Percentiles rank a stretch among this genome's conserved stretches.
These are phyloP conservation scores for Popillia japonica DNA, from an alignment of 1,140 invertebrate genomes.

Conservation along the genomic window DNA sequence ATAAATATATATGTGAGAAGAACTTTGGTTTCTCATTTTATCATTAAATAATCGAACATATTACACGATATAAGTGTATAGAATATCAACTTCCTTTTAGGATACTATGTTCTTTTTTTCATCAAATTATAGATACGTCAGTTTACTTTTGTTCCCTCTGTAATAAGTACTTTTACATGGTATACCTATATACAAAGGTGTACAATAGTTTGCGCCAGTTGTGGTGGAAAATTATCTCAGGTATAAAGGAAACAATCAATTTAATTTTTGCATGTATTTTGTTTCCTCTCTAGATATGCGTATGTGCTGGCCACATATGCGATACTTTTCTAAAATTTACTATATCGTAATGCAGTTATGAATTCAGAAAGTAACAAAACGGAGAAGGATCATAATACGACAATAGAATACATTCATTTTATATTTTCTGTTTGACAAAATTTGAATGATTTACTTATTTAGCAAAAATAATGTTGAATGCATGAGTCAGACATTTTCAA, in stretches of 20 bases:
- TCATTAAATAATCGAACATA: too few species aligned
- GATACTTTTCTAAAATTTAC: constrained; percentile 13
- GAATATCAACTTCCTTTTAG: neutral
- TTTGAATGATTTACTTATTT: constrained; percentile 29
- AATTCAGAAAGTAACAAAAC: constrained; percentile 1
- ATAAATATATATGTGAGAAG: too few species aligned
- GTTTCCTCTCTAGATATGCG: neutral
- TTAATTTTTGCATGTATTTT: constrained; percentile 13
- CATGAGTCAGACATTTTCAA: constrained; percentile 20
- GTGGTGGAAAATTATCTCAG: constrained; percentile 26
- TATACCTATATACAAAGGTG: neutral
- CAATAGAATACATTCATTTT: neutral
- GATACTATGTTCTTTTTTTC: neutral
- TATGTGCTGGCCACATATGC: constrained; percentile 16
- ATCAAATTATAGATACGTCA: neutral
- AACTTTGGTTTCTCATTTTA: too few species aligned
- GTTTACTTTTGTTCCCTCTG: neutral
- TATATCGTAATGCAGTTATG: constrained; percentile 28
- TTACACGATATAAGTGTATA: constrained; percentile 12
- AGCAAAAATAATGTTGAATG: neutral
- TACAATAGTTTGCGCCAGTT: constrained; percentile 22
- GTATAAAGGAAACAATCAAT: constrained; percentile 37
- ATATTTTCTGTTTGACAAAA: constrained; percentile 14
- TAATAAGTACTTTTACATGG: neutral
- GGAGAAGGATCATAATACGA: neutral